Base-by-base conservation (phyloP, 1,140 invertebrate species). In the Paramacrobiotus metropolitanus region DNA sequence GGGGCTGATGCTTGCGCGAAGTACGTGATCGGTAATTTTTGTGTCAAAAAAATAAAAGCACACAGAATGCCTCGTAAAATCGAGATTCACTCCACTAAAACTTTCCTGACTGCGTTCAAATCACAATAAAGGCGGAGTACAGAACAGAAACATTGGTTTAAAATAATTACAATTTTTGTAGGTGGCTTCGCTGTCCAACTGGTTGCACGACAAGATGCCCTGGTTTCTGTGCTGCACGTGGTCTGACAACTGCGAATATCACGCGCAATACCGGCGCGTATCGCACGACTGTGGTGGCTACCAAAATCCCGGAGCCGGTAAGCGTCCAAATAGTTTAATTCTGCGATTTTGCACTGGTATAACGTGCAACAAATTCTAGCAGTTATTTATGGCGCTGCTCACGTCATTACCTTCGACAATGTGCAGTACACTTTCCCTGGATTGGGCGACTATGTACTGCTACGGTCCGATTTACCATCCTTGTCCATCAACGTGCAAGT, bases 251-350 rank as follows among this genome's bases (percentile, higher is more conserved):
- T 97, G 92, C 68, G 86, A 92, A 75, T 90, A 86, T 0, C 91
- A 86, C 69, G 79, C 87, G 67, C 93, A 93, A 68, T 89, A 93
- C 70, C 78, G 87, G 66, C 77, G 92, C 64, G 86, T 87, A 1
- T 88, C 89, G 0, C 86, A 91, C 71, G 92, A 96, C 71, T 97
- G 93, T 68, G 84, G 89, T 2, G 86, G 86, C 1, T 97, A 96
- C 73, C 86, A 90, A 70, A 80, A 88, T 2, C 92, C 93, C 0
- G 83, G 80, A 21, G 80, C 92, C 1, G 88, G 84, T 70, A 79
- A 68, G 69, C n/a, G n/a, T n/a, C n/a, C n/a, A n/a, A 4, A 40
- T 40, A 40, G 4, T 40, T 4, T n/a, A 40, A n/a, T 9, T 40
- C 4, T 9, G 4, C 4, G 34, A 4, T n/a, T 40, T 9, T 9